Evolutionary conservation across 2,888 invertebrate species (phyloP).

Genomic region (Dilophus febrilis): DNA sequence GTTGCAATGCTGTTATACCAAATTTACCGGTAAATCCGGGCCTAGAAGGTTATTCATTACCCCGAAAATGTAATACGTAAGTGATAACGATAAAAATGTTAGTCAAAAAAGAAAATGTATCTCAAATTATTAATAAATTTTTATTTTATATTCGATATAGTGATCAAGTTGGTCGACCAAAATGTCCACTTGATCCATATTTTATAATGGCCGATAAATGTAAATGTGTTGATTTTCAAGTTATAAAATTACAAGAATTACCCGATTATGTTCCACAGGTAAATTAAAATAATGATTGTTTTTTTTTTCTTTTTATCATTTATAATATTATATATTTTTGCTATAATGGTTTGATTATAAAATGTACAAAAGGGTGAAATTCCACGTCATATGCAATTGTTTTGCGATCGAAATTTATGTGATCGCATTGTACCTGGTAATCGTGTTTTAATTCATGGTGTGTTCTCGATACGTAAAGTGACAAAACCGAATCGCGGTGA

Average conservation of each 20-base stretch:
- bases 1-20: conserved; percentile 75
- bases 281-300: no score
- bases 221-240: conserved; percentile 93
- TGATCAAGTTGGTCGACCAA: conserved; percentile 80
- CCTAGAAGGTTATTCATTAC: conserved; percentile 87
- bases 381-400: conserved; percentile 88
- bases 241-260: conserved; percentile 89
- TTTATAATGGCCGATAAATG: conserved; percentile 97
- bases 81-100: conserved; percentile 19
- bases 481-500: conserved; percentile 46
- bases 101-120: conserved; percentile 1
- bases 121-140: not conserved
- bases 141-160: conserved; percentile 33
- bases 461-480: conserved; percentile 86
- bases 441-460: conserved; percentile 79
- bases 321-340: not conserved
- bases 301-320: not conserved
- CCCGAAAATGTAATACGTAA: conserved; percentile 85
- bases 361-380: conserved; percentile 62
- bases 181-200: conserved; percentile 94
- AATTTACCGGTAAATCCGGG: conserved; percentile 88
- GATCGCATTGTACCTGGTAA: conserved; percentile 95
- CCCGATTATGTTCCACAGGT: conserved; percentile 57
- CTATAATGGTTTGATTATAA: not conserved
- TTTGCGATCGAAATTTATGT: conserved; percentile 80